Evolutionary conservation across 2,797 vertebrate genomes (phyloP).

Genomic region (Petrocephalus schoutedeni): DNA sequence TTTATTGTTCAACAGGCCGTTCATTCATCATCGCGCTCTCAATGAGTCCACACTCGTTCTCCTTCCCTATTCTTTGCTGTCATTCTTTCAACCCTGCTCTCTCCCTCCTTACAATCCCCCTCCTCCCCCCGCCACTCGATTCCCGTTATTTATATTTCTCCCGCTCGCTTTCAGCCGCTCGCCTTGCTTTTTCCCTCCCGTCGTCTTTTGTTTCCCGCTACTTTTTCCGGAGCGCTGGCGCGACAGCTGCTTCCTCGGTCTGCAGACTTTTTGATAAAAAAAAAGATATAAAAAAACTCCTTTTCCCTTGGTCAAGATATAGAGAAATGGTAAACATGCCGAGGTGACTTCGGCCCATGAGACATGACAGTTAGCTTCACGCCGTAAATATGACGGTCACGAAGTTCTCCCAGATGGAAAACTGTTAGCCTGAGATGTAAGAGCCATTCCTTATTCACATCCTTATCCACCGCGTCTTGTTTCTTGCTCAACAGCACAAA

Average conservation of each 20-base stretch:
- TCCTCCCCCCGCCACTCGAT: not conserved
- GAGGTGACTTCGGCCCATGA: not conserved
- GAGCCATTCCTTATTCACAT: not conserved
- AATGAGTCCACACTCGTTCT: slow-evolving; percentile 56
- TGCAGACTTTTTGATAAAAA: not conserved
- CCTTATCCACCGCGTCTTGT: not conserved
- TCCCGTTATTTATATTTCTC: slow-evolving; percentile 19
- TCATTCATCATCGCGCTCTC: slow-evolving; percentile 75
- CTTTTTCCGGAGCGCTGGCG: not conserved
- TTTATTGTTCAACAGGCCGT: slow-evolving; percentile 77
- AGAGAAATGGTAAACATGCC: not conserved
- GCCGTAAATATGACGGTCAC: not conserved
- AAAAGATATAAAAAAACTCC: not conserved
- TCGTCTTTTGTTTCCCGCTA: not conserved
- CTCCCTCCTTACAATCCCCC: slow-evolving; percentile 2
- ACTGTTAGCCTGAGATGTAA: not conserved
- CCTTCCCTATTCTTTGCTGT: slow-evolving; percentile 44
- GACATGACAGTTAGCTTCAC: not conserved
- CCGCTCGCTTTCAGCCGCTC: not conserved
- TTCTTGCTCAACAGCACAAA: not conserved
- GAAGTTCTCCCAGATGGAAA: not conserved
- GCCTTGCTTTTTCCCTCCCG: not conserved
- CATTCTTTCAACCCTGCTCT: slow-evolving; percentile 17
- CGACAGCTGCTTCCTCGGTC: not conserved
- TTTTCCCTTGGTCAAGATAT: not conserved